Percentiles rank a stretch among this genome's conserved stretches.
Conservation (phyloP, 2,113 vertebrate species). For the Myiagra hebetior region DNA sequence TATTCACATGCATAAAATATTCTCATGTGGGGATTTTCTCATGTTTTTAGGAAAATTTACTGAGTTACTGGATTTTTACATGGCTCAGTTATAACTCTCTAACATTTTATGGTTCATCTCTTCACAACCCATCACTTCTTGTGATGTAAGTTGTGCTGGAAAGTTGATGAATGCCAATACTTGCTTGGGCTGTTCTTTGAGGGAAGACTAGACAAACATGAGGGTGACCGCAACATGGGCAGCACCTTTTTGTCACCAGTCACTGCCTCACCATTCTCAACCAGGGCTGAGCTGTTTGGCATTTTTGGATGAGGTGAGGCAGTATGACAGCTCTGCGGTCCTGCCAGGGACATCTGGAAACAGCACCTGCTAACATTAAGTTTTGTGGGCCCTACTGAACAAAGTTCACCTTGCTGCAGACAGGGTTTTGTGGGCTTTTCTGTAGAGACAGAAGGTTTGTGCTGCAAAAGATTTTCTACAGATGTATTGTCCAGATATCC, state of each 20-base stretch:
- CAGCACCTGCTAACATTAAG: not conserved
- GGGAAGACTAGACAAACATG: not conserved
- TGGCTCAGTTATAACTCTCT: not conserved
- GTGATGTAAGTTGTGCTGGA: not conserved
- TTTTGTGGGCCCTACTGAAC: not conserved
- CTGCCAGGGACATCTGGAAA: not conserved
- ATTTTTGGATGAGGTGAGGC: not conserved
- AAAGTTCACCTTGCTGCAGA: not conserved
- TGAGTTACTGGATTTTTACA: not conserved
- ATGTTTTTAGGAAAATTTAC: not conserved
- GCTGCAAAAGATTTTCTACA: not conserved
- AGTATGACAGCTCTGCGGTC: accelerated
- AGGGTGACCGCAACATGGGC: not conserved
- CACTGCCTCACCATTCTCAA: accelerated
- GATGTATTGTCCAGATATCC: not conserved
- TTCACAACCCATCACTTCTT: not conserved
- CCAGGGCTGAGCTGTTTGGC: not conserved
- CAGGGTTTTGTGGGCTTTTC: accelerated
- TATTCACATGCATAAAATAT: not conserved
- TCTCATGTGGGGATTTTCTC: not conserved
- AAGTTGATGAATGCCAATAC: not conserved
- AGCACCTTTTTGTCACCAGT: not conserved
- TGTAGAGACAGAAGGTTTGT: not conserved
- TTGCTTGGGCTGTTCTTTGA: not conserved
- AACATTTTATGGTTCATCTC: not conserved